Conservation (phyloP, 2,113 vertebrate genomes). For the Acrocephalus arundinaceus region DNA sequence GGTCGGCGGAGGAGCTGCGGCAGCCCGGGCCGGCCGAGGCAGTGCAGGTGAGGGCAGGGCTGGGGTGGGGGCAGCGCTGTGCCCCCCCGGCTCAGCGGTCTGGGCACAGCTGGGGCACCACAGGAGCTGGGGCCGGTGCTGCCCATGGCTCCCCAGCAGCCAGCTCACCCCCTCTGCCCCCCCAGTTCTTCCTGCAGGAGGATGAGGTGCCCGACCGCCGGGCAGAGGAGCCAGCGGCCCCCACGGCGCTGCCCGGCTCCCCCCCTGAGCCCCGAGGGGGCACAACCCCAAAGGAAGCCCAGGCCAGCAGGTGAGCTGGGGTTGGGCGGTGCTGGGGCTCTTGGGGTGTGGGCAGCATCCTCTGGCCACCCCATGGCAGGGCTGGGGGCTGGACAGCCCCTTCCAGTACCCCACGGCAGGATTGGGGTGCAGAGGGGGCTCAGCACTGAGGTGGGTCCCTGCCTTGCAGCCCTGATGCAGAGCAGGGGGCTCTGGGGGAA, state of each 20-base stretch:
- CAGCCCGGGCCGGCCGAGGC: slow-evolving; percentile 21
- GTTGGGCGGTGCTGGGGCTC: rapidly evolving
- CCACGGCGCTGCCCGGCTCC: neutral
- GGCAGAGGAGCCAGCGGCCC: neutral
- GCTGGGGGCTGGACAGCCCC: neutral
- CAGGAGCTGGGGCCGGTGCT: neutral
- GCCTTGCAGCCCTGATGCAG: neutral
- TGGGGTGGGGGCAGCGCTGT: neutral
- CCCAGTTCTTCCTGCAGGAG: slow-evolving; percentile 78
- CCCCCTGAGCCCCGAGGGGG: rapidly evolving
- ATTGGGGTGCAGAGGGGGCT: neutral
- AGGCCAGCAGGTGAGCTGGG: slow-evolving; percentile 42
- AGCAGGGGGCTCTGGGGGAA: neutral
- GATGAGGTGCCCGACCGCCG: slow-evolving; percentile 40
- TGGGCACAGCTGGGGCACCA: neutral
- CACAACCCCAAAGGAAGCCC: neutral
- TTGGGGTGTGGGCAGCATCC: neutral
- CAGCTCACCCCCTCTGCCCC: neutral
- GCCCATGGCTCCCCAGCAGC: rapidly evolving
- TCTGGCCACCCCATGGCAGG: rapidly evolving
- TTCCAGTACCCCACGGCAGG: rapidly evolving
- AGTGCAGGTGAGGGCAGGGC: slow-evolving; percentile 60
- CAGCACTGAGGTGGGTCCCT: neutral
- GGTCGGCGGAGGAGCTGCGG: slow-evolving; percentile 67
- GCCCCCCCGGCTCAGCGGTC: rapidly evolving